Percentiles rank a stretch among this genome's conserved stretches.
These are phyloP conservation scores for Drosophila nannoptera DNA, from an alignment of 1,140 invertebrate species.

Conservation along the genomic window DNA sequence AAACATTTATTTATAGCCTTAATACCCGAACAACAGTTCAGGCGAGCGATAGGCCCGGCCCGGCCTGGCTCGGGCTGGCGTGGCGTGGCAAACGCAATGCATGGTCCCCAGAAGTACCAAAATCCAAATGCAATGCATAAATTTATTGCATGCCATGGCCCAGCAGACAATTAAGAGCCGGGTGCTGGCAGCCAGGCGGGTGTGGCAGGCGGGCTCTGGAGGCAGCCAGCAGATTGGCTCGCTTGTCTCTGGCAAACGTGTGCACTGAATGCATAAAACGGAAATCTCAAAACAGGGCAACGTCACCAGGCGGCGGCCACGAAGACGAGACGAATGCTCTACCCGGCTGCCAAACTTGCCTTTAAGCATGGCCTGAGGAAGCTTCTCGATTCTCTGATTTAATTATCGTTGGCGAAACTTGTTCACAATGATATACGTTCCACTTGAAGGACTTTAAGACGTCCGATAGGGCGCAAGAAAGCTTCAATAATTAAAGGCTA, in stretches of 20 bases:
- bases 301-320: not conserved
- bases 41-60: slow-evolving; percentile 16
- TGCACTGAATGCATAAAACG: slow-evolving; percentile 73
- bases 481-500: no score
- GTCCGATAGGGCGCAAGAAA: no score
- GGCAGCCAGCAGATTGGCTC: slow-evolving; percentile 58
- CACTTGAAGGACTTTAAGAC: no score
- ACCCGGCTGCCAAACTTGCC: not conserved
- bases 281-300: slow-evolving; percentile 58
- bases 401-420: no score
- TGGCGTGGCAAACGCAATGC: slow-evolving; percentile 38
- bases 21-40: slow-evolving; percentile 21
- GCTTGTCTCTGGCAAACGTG: slow-evolving; percentile 62
- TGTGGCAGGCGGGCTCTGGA: slow-evolving; percentile 10
- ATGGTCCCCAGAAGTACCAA: slow-evolving; percentile 31
- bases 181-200: slow-evolving; percentile 5
- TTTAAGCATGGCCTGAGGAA: no score
- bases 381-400: no score
- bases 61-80: slow-evolving; percentile 1
- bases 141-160: slow-evolving; percentile 62
- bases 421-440: no score
- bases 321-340: slow-evolving; percentile 36
- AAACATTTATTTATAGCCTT: slow-evolving; percentile 68
- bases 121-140: slow-evolving; percentile 73
- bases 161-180: slow-evolving; percentile 65